These are phyloP conservation scores for Epinephelus coioides DNA, from an alignment of 2,797 vertebrate species.

Conservation along the genomic window DNA sequence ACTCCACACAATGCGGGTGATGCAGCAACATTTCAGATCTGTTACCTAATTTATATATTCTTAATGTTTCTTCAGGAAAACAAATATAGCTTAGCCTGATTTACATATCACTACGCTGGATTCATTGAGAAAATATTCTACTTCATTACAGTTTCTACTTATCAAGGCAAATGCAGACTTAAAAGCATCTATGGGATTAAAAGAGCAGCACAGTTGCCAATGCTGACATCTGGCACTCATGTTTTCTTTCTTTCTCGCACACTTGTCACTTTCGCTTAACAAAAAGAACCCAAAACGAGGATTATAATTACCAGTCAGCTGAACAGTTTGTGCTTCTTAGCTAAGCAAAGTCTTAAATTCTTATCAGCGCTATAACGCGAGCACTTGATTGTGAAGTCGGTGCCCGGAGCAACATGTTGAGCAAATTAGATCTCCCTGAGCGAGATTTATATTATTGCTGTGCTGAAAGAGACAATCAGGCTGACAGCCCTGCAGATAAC, in stretches of 20 bases:
- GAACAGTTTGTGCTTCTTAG: constrained; percentile 36
- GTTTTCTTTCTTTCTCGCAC: constrained; percentile 1
- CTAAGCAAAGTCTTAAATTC: constrained; percentile 47
- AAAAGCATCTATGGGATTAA: constrained; percentile 7
- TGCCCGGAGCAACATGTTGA: constrained; percentile 52
- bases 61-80: constrained; percentile 4
- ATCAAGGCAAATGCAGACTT: not conserved
- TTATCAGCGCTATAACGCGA: constrained; percentile 56
- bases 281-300: constrained; percentile 25
- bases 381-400: constrained; percentile 47
- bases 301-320: constrained; percentile 35
- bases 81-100: not conserved
- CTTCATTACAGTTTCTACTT: constrained; percentile 11
- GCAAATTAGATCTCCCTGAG: constrained; percentile 55
- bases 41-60: constrained; percentile 3
- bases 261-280: not conserved
- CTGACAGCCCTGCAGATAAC: constrained; percentile 53
- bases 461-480: constrained; percentile 35
- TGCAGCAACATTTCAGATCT: constrained; percentile 11
- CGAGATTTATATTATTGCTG: constrained; percentile 31
- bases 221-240: constrained; percentile 14
- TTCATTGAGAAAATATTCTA: not conserved
- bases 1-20: constrained; percentile 15
- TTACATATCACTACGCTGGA: not conserved
- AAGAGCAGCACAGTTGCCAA: constrained; percentile 23